Base-by-base conservation (phyloP, 2,888 invertebrate genomes). In the Lomographa bimaculata region DNA sequence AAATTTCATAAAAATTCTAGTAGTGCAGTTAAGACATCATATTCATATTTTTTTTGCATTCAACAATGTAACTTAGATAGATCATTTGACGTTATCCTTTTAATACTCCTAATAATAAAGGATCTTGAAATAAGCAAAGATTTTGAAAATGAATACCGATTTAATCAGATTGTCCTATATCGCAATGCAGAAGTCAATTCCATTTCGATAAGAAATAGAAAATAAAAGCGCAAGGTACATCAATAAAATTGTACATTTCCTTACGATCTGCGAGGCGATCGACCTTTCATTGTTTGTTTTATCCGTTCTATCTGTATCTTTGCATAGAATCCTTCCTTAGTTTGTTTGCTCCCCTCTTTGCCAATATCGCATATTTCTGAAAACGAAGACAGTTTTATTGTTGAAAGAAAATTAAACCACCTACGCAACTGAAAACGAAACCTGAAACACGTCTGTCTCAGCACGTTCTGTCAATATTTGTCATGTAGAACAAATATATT, bases 211-310 rank as follows among this genome's bases (percentile, higher is more conserved):
- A n/a, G n/a, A n/a, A n/a, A n/a, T n/a, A n/a, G n/a, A n/a, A n/a
- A n/a, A n/a, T n/a, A n/a, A n/a, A n/a, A n/a, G n/a, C n/a, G n/a
- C n/a, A n/a, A n/a, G n/a, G n/a, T n/a, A n/a, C n/a, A n/a, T n/a
- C n/a, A n/a, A n/a, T n/a, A n/a, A n/a, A 17, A 17, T 6, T n/a
- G 17, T 4, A 14, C 6, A 14, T 24, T 14, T 21, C 12, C 23
- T 18, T 17, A 21, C 7, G 21, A 6, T 25, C 7, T 10, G 9
- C 11, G 7, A 37, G 43, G 30, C 32, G 24, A 32, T 37, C 23
- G 44, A 42, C 41, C 50, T 44, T 44, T 16, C 27, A 45, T 42
- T 39, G 39, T 52, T 49, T 44, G 44, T 36, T 41, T 12, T 34
- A 33, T 38, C 41, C 36, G 16, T n/a, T n/a, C 39, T 37, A 34